Percentiles rank a stretch among this genome's conserved stretches.
Conservation (phyloP, 1,140 invertebrate species). For the Muscidifurax raptorellus region DNA sequence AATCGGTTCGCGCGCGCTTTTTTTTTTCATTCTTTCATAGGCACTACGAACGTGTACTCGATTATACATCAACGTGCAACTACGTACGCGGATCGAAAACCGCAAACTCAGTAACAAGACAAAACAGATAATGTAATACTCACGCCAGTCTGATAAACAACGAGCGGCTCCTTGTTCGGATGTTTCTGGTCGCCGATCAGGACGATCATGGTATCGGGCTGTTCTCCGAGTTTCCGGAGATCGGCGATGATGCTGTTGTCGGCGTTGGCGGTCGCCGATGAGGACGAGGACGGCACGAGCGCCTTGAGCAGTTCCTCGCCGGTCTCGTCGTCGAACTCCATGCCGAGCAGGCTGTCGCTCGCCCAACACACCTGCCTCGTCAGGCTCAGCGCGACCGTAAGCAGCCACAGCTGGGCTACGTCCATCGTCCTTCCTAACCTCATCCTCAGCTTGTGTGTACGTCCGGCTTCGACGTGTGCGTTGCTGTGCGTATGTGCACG, state of each 20-base stretch:
- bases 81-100: too few species aligned
- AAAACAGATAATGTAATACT: constrained; percentile 52
- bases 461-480: too few species aligned
- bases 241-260: constrained; percentile 65
- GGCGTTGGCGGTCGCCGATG: constrained; percentile 41
- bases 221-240: constrained; percentile 60
- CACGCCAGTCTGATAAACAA: constrained; percentile 73
- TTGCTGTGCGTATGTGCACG: too few species aligned
- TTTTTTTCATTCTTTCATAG: too few species aligned
- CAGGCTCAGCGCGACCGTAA: constrained; percentile 43
- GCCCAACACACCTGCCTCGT: constrained; percentile 38
- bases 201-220: background rate
- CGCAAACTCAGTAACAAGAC: too few species aligned
- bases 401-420: constrained; percentile 49
- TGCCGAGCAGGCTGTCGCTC: constrained; percentile 57
- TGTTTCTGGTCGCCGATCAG: constrained; percentile 10
- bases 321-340: constrained; percentile 59
- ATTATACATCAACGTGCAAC: too few species aligned
- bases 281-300: constrained; percentile 55
- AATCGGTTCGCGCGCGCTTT: background rate
- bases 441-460: constrained; percentile 13
- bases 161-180: constrained; percentile 62
- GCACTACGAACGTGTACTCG: too few species aligned
- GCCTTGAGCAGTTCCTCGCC: constrained; percentile 66
- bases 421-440: constrained; percentile 56